Evolutionary conservation across 2,797 vertebrate species (phyloP), one percentile per base, ranked within the genome.

Genomic region (Scarus forsteni): DNA sequence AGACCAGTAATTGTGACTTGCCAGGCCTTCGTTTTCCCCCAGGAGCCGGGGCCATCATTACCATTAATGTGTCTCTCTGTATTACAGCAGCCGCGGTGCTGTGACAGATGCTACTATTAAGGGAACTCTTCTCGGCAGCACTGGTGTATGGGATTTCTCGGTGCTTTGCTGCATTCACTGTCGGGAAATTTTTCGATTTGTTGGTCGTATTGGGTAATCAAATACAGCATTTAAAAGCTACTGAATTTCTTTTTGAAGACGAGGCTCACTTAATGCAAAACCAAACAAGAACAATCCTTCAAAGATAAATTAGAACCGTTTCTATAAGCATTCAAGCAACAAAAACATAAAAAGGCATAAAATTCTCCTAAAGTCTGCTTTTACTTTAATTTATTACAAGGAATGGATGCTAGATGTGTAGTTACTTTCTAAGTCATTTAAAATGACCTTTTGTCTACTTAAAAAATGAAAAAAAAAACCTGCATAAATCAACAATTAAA

Each of bases 41-140:
- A 43, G 59, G 76, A 79, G 59, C 73, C 12, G 66, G 66, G 66
- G 68, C 73, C 77, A 65, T 89, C 86, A 91, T 92, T 90, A 81
- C 76, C 81, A 90, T 91, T 89, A 89, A 87, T 86, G 74, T 80
- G 78, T 86, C 75, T 81, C 69, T 84, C 80, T 73, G 39, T 78
- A 86, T 90, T 84, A 85, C 83, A 79, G 72, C 49, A 7, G 48
- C 79, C 14, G 18, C 7, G 16, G 49, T 50, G 63, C 84, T 60
- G 75, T 84, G 82, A 88, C 82, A 89, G 83, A 85, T 66, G 76
- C 77, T 69, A 81, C 84, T 60, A 84, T 81, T 84, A 77, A 67
- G 70, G 83, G 54, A 80, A 59, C 73, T 60, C 75, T 76, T 0
- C 35, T 43, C 63, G 63, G 77, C 62, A 56, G 65, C 68, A 57